phyloP scores from a whole-genome alignment of 2,113 vertebrate species.

The Syrrhaptes paradoxus region DNA sequence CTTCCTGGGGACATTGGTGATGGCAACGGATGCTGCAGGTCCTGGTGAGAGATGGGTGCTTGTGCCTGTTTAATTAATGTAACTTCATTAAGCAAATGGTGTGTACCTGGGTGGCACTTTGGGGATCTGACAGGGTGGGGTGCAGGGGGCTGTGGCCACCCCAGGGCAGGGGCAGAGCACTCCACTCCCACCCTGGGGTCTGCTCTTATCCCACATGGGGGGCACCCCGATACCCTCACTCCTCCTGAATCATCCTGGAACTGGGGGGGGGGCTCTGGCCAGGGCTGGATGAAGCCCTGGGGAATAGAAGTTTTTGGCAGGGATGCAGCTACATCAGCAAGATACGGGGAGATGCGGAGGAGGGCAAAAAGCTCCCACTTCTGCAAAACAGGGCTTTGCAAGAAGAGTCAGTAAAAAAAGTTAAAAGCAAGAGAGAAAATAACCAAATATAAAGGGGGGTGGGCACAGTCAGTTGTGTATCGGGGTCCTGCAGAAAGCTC shows the following conservation, averaged over 20 bases:
- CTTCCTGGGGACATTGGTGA: accelerated
- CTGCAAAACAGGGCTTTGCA: not conserved
- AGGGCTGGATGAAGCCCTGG: not conserved
- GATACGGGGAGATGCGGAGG: accelerated
- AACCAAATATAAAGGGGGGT: too few relatives aligned
- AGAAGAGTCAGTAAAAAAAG: accelerated
- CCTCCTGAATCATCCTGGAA: not conserved
- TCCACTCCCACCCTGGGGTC: not conserved
- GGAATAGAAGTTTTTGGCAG: not conserved
- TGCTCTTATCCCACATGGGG: not conserved
- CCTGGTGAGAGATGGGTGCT: not conserved
- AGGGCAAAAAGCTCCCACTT: not conserved
- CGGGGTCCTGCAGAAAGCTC: not conserved
- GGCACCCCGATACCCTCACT: not conserved
- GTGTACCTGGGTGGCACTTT: not conserved
- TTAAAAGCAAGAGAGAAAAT: not conserved
- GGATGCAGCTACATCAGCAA: not conserved
- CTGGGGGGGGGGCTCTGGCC: not conserved
- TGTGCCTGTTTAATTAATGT: not conserved
- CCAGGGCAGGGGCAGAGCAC: not conserved
- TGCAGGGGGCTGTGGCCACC: accelerated
- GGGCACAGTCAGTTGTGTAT: accelerated
- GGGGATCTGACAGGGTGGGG: not conserved
- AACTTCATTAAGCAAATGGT: not conserved
- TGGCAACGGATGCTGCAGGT: accelerated